These are phyloP conservation scores for Bombus breviceps DNA, from an alignment of 1,140 invertebrate species.

Conservation along the genomic window DNA sequence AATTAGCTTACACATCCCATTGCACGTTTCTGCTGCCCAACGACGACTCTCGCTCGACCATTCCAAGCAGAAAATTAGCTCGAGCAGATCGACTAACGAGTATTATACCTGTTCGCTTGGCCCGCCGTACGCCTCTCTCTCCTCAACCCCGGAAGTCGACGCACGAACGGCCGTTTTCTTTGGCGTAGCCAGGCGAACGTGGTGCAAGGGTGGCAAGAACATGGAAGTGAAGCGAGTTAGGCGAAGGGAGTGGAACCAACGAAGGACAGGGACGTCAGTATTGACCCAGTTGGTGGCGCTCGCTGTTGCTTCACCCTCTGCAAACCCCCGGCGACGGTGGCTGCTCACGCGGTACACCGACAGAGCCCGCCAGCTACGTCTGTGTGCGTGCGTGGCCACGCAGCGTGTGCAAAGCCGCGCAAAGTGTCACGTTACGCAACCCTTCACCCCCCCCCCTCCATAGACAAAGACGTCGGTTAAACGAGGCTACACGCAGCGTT, in stretches of 20 bases:
- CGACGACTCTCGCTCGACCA: not conserved
- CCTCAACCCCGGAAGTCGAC: slow-evolving; percentile 20
- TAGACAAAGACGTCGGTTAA: slow-evolving; percentile 19
- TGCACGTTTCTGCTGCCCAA: not conserved
- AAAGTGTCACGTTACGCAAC: slow-evolving; percentile 40
- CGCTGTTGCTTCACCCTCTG: slow-evolving; percentile 57
- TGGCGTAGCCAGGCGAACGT: not conserved
- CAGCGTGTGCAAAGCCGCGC: not conserved
- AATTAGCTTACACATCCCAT: not conserved
- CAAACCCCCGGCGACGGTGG: slow-evolving; percentile 27
- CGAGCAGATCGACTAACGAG: not conserved
- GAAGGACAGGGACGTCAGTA: slow-evolving; percentile 71
- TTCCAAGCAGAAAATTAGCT: not conserved
- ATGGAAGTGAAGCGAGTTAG: not conserved
- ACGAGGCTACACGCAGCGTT: not conserved
- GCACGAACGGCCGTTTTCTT: slow-evolving; percentile 28
- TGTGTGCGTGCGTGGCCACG: not conserved
- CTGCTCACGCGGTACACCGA: slow-evolving; percentile 35
- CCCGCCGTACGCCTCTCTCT: not conserved
- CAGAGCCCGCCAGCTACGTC: not conserved
- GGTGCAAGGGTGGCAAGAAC: not conserved
- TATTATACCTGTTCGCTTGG: not conserved
- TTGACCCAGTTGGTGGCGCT: slow-evolving; percentile 74
- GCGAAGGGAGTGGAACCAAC: slow-evolving; percentile 5
- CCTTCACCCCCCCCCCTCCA: not conserved